Base-by-base conservation (phyloP, 2,888 invertebrate genomes). In the Aricia artaxerxes region DNA sequence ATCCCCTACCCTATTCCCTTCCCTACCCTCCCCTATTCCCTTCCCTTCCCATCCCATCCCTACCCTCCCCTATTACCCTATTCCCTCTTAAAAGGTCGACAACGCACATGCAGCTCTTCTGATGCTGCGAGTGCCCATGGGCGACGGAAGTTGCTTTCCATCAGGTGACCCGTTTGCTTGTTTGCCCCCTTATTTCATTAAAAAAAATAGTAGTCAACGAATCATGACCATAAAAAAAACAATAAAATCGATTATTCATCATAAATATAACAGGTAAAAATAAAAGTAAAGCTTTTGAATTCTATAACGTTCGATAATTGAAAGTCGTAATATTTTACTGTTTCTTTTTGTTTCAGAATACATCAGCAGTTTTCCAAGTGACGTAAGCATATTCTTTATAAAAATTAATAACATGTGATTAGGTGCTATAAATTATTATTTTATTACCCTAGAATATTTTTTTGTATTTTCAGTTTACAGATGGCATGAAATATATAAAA, bases 261-360 rank as follows among this genome's bases (percentile, higher is more conserved):
- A 61, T 61, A 9, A 24, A 61, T 7, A 24, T 61, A 24, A 2
- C 2, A 35, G 35, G 35, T 16, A 24, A 24, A 24, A 24, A 24
- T 24, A 24, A 24, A 24, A 60, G 60, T 24, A 24, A 24, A 61
- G 7, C 2, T 61, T 61, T 61, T 61, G 6, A 7, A 24, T 57
- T 57, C 24, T 44, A 44, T 44, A 44, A 9, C 44, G 44, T 9
- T 2, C 44, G 44, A 9, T 9, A 44, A 6, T 61, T 2, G 64
- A 64, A 6, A 11, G 31, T 24, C 24, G 11, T 64, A 57, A 53
- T 49, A 57, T 4, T 40, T 11, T 53, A 6, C 11, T 5, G 60
- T 53, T 53, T 60, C 24, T 82, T 82, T 84, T 81, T 72, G 81
- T 89, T 88, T 78, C 88, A 91, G 91, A 86, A 81, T 91, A 91